Evolutionary conservation across 2,797 vertebrate genomes (phyloP), one percentile per base, ranked within the genome.

Genomic region (Scomberomorus guttatus): DNA sequence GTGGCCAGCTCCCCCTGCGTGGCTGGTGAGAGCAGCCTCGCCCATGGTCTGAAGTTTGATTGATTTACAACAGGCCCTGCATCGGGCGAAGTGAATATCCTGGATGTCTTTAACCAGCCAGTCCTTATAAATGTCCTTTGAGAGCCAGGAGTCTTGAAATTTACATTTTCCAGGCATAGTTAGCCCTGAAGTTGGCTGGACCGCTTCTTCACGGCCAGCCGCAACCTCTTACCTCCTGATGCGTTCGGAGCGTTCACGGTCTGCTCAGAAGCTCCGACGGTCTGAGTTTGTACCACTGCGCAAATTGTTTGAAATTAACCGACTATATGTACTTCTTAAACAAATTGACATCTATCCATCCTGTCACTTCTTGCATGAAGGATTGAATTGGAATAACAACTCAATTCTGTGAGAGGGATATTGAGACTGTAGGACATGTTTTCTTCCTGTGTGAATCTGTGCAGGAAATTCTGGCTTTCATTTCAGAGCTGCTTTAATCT

Each of bases 11-110:
- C 93, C 93, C 39, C 88, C 93, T 82, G 93, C 92, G 61, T 94
- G 93, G 87, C 93, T 94, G 56, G 92, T 92, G 69, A 94, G 92
- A 6, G 93, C 93, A 62, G 93, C 92, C 90, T 94, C 93, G 91
- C 93, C 93, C 93, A 94, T 94, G 57, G 91, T 92, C 85, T 93
- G 92, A 84, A 94, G 91, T 90, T 94, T 94, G 73, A 94, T 94
- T 29, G 91, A 92, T 88, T 93, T 94, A 57, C 88, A 91, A 63
- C 93, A 94, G 44, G 93, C 93, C 69, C 50, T 77, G n/a, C 93
- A 94, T 2, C 92, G 76, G 48, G 93, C 93, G 69, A 90, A 90
- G 69, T 94, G 93, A 44, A 94, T 94, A 78, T 94, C 91, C 34
- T 90, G 88, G 1, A 54, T 1, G 44, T 94, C 93, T 54, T 91